Percentiles rank a stretch among this genome's conserved stretches.
Conservation (phyloP, 2,888 invertebrate genomes). For the Eupithecia centaureata region DNA sequence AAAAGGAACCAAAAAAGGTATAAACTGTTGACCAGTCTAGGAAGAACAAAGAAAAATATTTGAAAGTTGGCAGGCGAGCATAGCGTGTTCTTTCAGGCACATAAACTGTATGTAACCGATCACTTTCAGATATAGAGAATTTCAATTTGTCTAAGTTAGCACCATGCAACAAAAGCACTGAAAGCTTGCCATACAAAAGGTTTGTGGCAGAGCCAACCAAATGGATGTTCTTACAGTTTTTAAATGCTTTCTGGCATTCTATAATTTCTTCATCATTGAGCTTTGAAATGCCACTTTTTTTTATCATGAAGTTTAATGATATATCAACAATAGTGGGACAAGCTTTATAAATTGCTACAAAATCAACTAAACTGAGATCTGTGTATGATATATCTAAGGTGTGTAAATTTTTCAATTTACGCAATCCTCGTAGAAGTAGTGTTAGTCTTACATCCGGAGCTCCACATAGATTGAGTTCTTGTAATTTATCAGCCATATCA, state of each 20-base stretch:
- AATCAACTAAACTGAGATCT: conserved; percentile 60
- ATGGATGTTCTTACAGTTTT: conserved; percentile 63
- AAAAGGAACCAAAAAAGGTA: conserved; percentile 43
- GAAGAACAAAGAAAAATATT: conserved; percentile 52
- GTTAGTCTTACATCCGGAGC: conserved; percentile 61
- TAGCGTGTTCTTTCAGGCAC: conserved; percentile 34
- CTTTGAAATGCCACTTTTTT: conserved; percentile 40
- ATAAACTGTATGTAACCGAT: conserved; percentile 43
- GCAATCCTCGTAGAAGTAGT: conserved; percentile 55
- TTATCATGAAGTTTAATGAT: conserved; percentile 61
- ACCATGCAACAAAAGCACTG: conserved; percentile 52
- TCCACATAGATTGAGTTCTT: conserved; percentile 62
- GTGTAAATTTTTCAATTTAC: conserved; percentile 58
- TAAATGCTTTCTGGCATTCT: conserved; percentile 59
- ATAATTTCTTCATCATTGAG: conserved; percentile 44
- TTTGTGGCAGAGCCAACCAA: conserved; percentile 61
- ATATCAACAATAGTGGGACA: conserved; percentile 67
- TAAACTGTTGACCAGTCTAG: conserved; percentile 52
- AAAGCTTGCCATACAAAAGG: conserved; percentile 55
- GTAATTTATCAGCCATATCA: conserved; percentile 56
- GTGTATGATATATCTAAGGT: conserved; percentile 69
- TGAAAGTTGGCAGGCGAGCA: conserved; percentile 42
- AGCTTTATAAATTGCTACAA: conserved; percentile 56
- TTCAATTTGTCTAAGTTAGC: conserved; percentile 56
- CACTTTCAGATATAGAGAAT: conserved; percentile 54